Percentiles rank a stretch among this genome's conserved stretches.
Conservation (phyloP, 1,140 invertebrate species). For the Bombus terrestris region DNA sequence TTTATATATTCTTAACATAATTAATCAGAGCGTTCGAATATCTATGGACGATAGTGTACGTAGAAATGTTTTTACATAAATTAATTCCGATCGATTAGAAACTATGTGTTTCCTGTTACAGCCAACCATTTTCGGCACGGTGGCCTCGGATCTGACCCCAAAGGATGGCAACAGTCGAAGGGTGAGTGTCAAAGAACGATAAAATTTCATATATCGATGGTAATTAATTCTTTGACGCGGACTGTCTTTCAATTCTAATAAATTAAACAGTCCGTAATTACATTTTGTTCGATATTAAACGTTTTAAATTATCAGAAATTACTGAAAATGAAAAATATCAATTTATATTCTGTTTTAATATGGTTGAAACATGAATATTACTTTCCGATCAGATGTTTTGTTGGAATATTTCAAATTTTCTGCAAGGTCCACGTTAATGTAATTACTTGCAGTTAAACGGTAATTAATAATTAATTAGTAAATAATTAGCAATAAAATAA, state of each 20-base stretch:
- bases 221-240: constrained; percentile 8
- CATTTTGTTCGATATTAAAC: neutral
- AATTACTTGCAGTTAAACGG: neutral
- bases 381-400: neutral
- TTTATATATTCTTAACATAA: neutral
- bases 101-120: constrained; percentile 77
- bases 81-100: neutral
- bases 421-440: neutral
- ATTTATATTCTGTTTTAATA: neutral
- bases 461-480: neutral
- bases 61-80: neutral
- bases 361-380: neutral
- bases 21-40: neutral
- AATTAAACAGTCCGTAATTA: constrained; percentile 1
- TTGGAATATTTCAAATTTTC: neutral
- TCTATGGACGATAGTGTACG: neutral
- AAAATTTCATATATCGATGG: neutral
- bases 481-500: neutral
- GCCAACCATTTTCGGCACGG: constrained; percentile 86
- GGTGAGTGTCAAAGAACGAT: constrained; percentile 77
- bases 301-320: neutral
- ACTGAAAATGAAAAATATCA: neutral
- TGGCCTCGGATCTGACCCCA: constrained; percentile 84
- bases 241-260: neutral
- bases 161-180: constrained; percentile 84